Conservation (phyloP, 2,797 vertebrate genomes). For the Benthosema pterotum region DNA sequence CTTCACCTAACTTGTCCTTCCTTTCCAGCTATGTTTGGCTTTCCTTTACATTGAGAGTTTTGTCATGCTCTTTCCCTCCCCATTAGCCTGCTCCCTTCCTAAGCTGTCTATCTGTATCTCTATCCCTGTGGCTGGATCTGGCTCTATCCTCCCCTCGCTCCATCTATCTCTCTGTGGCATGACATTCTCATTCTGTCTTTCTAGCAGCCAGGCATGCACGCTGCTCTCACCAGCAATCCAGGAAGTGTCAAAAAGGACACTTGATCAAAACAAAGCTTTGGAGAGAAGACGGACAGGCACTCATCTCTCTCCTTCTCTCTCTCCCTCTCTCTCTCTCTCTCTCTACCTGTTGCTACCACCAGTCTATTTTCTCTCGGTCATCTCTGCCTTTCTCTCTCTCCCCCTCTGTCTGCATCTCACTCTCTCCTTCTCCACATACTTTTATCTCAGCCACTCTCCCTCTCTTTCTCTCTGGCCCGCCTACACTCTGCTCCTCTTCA, state of each 20-base stretch:
- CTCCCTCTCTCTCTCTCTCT: constrained; percentile 13
- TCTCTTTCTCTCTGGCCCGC: constrained; percentile 53
- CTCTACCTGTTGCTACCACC: constrained; percentile 42
- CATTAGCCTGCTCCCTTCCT: too few relatives aligned
- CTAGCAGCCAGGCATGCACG: constrained; percentile 23
- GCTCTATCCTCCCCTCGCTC: constrained; percentile 15
- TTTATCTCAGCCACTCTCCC: constrained; percentile 52
- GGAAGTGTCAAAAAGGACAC: constrained; percentile 57
- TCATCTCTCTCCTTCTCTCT: constrained; percentile 22
- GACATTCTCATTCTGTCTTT: constrained; percentile 15
- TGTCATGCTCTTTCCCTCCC: too few relatives aligned
- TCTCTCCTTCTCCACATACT: constrained; percentile 33
- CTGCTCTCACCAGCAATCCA: constrained; percentile 44
- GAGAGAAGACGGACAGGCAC: constrained; percentile 33
- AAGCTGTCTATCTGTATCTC: too few relatives aligned
- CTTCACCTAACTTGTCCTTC: constrained; percentile 40
- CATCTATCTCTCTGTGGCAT: constrained; percentile 23
- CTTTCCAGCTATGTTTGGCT: too few relatives aligned
- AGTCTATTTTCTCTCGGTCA: constrained; percentile 46
- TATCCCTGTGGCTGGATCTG: not conserved
- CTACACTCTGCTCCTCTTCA: constrained; percentile 30
- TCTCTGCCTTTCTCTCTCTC: constrained; percentile 39
- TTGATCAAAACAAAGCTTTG: constrained; percentile 25
- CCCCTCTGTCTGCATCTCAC: constrained; percentile 29
- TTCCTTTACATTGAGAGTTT: too few relatives aligned